These are phyloP conservation scores for Myotis pilosus DNA, from an alignment of 2,797 vertebrate genomes.

Conservation along the genomic window DNA sequence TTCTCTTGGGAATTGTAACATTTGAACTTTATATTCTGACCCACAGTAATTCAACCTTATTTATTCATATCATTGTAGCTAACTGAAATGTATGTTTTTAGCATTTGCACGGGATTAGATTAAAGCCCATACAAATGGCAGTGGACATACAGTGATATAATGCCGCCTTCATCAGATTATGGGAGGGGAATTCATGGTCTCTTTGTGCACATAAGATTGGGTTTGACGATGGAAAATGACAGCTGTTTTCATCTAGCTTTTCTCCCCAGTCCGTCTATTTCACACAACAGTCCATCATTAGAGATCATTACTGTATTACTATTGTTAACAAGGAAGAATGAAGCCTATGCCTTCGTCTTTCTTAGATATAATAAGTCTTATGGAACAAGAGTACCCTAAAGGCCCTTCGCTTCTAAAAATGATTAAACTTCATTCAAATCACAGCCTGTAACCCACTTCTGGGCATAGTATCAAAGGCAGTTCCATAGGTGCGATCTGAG, in stretches of 20 bases:
- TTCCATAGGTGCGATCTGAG: slow-evolving; percentile 76
- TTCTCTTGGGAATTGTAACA: slow-evolving; percentile 82
- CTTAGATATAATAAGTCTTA: slow-evolving; percentile 76
- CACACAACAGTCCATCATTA: slow-evolving; percentile 74
- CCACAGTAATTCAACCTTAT: slow-evolving; percentile 78
- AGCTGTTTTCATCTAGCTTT: slow-evolving; percentile 70
- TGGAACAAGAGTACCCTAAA: slow-evolving; percentile 74
- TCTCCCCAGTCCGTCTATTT: slow-evolving; percentile 52
- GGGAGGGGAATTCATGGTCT: slow-evolving; percentile 69
- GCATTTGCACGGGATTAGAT: slow-evolving; percentile 79
- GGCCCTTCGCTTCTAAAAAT: slow-evolving; percentile 78
- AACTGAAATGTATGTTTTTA: slow-evolving; percentile 82
- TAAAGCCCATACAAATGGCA: slow-evolving; percentile 76
- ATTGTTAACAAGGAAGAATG: slow-evolving; percentile 74
- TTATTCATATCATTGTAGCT: slow-evolving; percentile 80
- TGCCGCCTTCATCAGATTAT: slow-evolving; percentile 70
- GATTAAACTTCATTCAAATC: slow-evolving; percentile 76
- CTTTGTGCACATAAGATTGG: slow-evolving; percentile 57
- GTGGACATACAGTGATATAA: slow-evolving; percentile 68
- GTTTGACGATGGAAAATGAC: slow-evolving; percentile 60
- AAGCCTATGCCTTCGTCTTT: slow-evolving; percentile 60
- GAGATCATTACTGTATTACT: slow-evolving; percentile 73
- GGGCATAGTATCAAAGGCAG: slow-evolving; percentile 74
- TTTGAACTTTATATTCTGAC: slow-evolving; percentile 83
- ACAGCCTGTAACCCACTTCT: slow-evolving; percentile 77